phyloP scores from a whole-genome alignment of 2,113 vertebrate species.

The Damaliscus lunatus region DNA sequence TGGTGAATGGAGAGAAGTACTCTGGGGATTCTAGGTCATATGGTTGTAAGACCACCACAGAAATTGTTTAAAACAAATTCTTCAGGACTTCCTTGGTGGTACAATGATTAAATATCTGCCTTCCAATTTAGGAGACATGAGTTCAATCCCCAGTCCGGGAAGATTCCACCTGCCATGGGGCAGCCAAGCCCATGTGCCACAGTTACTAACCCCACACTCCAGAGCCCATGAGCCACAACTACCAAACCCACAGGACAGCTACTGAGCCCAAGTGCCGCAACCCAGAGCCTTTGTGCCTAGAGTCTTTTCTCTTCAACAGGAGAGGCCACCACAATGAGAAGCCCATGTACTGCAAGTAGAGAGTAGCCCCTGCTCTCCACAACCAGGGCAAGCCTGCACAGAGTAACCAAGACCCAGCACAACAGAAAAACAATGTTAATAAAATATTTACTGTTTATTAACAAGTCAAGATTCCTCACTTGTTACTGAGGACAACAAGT shows the following conservation, averaged over 20 bases:
- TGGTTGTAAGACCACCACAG: background rate
- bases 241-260: background rate
- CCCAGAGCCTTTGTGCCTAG: background rate
- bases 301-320: background rate
- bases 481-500: background rate
- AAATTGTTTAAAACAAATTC: background rate
- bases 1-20: background rate
- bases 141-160: rapidly evolving
- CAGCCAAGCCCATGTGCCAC: background rate
- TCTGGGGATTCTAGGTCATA: background rate
- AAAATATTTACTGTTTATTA: background rate
- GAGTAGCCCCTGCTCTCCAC: background rate
- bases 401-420: background rate
- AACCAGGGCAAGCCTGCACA: background rate
- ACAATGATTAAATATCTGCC: background rate
- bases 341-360: background rate
- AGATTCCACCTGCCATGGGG: background rate
- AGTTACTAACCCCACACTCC: background rate
- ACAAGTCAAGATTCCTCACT: background rate
- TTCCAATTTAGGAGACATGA: background rate
- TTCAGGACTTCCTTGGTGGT: background rate
- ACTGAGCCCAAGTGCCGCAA: background rate
- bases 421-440: background rate
- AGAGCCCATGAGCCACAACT: background rate
- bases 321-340: background rate